Evolutionary conservation across 2,888 invertebrate species (phyloP), one percentile per base, ranked within the genome.

Genomic region (Polydrusus tereticollis): DNA sequence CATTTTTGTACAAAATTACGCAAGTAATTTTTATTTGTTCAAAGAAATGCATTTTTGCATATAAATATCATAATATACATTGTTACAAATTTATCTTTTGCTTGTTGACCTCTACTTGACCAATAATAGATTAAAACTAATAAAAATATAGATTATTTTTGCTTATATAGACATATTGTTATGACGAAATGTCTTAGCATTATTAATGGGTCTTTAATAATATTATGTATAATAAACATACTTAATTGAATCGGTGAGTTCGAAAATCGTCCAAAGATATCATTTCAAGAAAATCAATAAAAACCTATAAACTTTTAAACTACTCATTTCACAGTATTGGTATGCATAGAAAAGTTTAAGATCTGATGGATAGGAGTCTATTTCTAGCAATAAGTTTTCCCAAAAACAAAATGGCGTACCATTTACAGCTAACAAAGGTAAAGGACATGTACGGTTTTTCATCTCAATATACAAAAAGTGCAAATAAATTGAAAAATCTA

Each of bases 191-290:
- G n/a, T n/a, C n/a, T n/a, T n/a, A n/a, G n/a, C n/a, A n/a, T n/a
- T n/a, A n/a, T n/a, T n/a, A n/a, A n/a, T n/a, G n/a, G n/a, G n/a
- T n/a, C n/a, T n/a, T n/a, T n/a, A n/a, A n/a, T n/a, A n/a, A n/a
- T n/a, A n/a, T n/a, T n/a, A n/a, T n/a, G n/a, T n/a, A n/a, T n/a
- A n/a, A n/a, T n/a, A n/a, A n/a, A n/a, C n/a, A n/a, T n/a, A n/a
- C n/a, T n/a, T 26, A 70, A 64, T 64, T 70, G 64, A 70, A 64
- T 70, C 64, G 55, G 43, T 70, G 64, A 70, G 57, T 70, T 64
- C 64, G 45, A 64, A 41, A 64, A 70, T 20, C 45, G 69, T 69
- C 65, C 71, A 71, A 71, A 71, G 66, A 26, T 23, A 36, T 26
- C 29, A 16, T 64, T 64, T 52, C 23, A 18, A 64, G 64, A 50